Conservation (phyloP, 1,140 invertebrate species). For the Halyomorpha halys region DNA sequence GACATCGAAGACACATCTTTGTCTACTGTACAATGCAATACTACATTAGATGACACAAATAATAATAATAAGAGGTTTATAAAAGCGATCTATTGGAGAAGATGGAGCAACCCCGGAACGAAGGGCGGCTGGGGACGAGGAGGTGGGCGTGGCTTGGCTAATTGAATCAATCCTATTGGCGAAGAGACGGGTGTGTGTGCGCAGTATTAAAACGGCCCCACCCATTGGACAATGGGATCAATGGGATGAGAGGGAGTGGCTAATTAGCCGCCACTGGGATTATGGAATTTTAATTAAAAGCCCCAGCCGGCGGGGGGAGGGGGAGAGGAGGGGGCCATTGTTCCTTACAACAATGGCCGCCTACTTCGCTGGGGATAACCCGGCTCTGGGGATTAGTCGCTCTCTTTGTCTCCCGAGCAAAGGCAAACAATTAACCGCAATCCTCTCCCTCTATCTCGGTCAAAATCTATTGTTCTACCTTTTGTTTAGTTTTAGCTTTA, state of each 20-base stretch:
- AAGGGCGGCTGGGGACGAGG: background rate
- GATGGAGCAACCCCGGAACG: background rate
- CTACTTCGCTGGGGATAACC: background rate
- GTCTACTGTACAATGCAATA: too few species aligned
- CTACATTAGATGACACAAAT: background rate
- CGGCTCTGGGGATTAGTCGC: background rate
- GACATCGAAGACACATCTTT: too few species aligned
- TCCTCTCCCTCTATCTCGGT: background rate
- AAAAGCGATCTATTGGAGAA: background rate
- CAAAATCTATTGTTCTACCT: too few species aligned
- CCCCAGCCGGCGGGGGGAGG: background rate
- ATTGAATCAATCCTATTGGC: too few species aligned
- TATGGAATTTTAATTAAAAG: conserved; percentile 12
- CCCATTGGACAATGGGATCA: background rate
- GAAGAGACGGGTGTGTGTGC: too few species aligned
- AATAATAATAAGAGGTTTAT: background rate
- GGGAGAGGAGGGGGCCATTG: background rate
- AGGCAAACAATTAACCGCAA: conserved; percentile 10
- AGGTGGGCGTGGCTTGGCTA: background rate
- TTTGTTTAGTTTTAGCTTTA: background rate
- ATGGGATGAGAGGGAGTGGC: conserved; percentile 3
- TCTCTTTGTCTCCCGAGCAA: background rate
- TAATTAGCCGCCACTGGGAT: conserved; percentile 5
- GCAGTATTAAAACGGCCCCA: too few species aligned
- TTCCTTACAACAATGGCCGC: background rate